phyloP scores from a whole-genome alignment of 2,888 invertebrate species.

The Cephus runcator region DNA sequence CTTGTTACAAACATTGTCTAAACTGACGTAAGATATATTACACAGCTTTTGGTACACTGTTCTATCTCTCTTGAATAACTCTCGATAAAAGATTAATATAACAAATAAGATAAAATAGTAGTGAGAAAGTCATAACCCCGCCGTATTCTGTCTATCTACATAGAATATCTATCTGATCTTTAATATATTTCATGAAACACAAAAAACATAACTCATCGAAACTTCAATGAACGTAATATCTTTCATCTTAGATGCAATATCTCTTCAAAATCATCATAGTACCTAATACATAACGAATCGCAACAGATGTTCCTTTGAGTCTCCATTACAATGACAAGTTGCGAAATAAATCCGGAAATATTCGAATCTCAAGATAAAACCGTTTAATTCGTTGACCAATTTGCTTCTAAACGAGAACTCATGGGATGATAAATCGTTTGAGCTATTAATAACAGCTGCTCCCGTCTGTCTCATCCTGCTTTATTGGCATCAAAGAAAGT shows the following conservation, averaged over 20 bases:
- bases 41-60: neutral
- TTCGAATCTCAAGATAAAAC: neutral
- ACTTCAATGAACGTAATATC: neutral
- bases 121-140: neutral
- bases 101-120: neutral
- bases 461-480: neutral
- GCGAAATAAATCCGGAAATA: neutral
- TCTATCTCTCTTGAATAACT: neutral
- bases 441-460: neutral
- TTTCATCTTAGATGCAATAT: neutral
- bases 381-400: neutral
- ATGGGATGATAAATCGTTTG: neutral
- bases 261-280: neutral
- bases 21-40: neutral
- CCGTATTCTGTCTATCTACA: neutral
- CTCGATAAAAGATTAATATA: neutral
- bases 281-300: neutral
- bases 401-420: neutral
- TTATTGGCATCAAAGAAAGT: neutral
- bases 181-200: neutral
- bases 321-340: neutral
- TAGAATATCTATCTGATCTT: neutral
- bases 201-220: neutral
- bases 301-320: neutral
- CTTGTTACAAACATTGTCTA: neutral